Conservation (phyloP, 2,888 invertebrate species). For the Megamerina dolium region DNA sequence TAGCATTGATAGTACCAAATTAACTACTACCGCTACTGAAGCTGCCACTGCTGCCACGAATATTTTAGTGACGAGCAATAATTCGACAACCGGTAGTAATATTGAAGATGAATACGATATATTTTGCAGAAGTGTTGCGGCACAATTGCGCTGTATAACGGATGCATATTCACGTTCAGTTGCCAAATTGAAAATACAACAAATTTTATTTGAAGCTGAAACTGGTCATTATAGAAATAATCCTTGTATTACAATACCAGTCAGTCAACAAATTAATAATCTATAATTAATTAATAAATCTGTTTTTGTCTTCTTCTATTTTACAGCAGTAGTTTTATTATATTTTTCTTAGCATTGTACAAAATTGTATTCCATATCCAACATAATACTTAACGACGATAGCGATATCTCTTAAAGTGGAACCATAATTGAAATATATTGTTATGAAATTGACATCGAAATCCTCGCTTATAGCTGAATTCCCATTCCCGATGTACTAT, state of each 20-base stretch:
- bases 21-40: neutral
- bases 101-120: conserved; percentile 23
- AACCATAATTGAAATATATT: conserved; percentile 99
- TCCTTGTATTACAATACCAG: conserved; percentile 9
- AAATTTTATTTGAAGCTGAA: conserved; percentile 31
- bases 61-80: too few species aligned
- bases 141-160: conserved; percentile 24
- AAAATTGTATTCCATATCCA: neutral
- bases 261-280: neutral
- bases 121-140: conserved; percentile 28
- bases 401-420: conserved; percentile 97
- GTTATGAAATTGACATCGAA: conserved; percentile 98
- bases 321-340: too few species aligned
- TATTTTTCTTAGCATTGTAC: too few species aligned
- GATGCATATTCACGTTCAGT: conserved; percentile 28
- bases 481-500: conserved; percentile 95
- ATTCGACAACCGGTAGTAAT: neutral
- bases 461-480: conserved; percentile 95
- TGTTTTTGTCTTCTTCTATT: too few species aligned
- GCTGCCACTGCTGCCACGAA: neutral
- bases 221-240: conserved; percentile 24
- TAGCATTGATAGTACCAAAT: conserved; percentile 1
- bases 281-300: too few species aligned
- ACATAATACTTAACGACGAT: conserved; percentile 65
- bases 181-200: conserved; percentile 32